phyloP scores from a whole-genome alignment of 2,797 vertebrate genomes.

The Sebastes umbrosus region DNA sequence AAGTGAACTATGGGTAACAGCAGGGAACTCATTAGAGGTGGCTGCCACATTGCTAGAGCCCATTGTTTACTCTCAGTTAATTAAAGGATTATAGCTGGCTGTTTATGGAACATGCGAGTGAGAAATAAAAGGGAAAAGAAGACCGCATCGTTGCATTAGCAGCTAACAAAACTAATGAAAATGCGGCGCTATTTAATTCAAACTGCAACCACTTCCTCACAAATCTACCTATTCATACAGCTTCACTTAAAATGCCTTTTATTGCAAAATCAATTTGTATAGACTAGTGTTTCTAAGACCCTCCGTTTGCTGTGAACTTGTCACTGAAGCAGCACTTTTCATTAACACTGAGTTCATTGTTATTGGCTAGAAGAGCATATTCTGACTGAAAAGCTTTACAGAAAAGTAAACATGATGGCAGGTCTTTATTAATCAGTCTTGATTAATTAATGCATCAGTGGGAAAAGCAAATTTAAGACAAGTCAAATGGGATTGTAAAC shows the following conservation, averaged over 20 bases:
- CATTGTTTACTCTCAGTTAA: conserved; percentile 57
- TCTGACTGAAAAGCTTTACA: not conserved
- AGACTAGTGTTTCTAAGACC: not conserved
- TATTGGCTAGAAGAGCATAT: not conserved
- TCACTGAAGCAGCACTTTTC: not conserved
- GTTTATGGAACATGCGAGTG: conserved; percentile 27
- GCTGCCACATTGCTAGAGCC: conserved; percentile 18
- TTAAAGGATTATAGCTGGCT: conserved; percentile 53
- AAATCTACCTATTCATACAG: not conserved
- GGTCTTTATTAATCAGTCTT: not conserved
- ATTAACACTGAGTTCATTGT: not conserved
- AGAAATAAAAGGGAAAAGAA: conserved; percentile 2
- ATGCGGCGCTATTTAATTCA: not conserved
- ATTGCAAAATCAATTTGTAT: not conserved
- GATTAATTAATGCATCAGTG: not conserved
- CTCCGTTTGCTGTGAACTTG: not conserved
- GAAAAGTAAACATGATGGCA: not conserved
- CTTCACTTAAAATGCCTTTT: not conserved
- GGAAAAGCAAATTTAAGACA: not conserved
- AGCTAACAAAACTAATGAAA: conserved; percentile 3
- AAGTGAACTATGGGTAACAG: conserved; percentile 24
- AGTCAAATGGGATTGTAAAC: not conserved
- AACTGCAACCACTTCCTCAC: not conserved
- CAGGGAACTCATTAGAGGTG: conserved; percentile 31
- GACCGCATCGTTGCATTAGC: not conserved